phyloP scores from a whole-genome alignment of 1,140 invertebrate species.

The Pseudomyrmex cubaensis region DNA sequence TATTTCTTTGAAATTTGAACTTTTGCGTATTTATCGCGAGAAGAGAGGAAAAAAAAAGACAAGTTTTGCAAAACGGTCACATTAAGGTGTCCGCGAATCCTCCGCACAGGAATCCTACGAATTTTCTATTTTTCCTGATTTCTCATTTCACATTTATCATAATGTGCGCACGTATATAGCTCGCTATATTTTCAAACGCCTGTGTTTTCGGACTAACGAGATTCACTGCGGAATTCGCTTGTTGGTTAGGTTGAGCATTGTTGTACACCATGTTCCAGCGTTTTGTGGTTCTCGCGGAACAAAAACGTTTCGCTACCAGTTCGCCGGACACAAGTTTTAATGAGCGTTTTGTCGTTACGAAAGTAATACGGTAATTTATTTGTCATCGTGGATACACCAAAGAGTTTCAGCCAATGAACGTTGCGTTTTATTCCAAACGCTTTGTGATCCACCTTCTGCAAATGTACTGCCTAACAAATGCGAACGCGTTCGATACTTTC shows the following conservation, averaged over 20 bases:
- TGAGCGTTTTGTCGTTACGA: slow-evolving; percentile 18
- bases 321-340: slow-evolving; percentile 15
- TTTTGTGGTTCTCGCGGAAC: slow-evolving; percentile 23
- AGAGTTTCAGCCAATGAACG: not conserved
- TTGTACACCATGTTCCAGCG: not conserved
- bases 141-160: not conserved
- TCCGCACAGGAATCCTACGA: not conserved
- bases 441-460: not conserved
- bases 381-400: not conserved
- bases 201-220: slow-evolving; percentile 17
- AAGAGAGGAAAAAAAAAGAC: too few relatives aligned
- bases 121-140: not conserved
- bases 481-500: slow-evolving; percentile 16
- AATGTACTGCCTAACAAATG: not conserved
- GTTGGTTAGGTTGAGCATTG: not conserved
- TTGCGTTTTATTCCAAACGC: not conserved
- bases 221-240: not conserved
- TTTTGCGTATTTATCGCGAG: too few relatives aligned
- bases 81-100: not conserved
- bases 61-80: too few relatives aligned
- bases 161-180: not conserved
- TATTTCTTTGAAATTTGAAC: too few relatives aligned
- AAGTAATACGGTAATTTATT: slow-evolving; percentile 23
- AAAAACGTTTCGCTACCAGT: slow-evolving; percentile 7
- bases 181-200: slow-evolving; percentile 8